Percentiles rank a stretch among this genome's conserved stretches.
Conservation (phyloP, 2,797 vertebrate species). For the Rhynchonycteris naso region DNA sequence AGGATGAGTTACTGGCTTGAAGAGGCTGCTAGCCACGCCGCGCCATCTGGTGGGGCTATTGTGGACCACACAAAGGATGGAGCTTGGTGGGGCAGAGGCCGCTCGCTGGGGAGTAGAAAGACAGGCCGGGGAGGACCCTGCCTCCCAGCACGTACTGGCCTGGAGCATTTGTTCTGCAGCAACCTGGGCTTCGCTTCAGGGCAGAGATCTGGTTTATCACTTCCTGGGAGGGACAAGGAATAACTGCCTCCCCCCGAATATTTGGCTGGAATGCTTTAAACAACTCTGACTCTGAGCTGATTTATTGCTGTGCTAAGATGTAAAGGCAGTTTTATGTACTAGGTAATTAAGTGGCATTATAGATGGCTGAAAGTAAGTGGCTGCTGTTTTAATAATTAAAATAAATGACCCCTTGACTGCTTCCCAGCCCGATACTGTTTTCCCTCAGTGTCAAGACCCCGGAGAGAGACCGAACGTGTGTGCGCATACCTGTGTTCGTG, state of each 20-base stretch:
- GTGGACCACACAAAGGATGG: constrained; percentile 70
- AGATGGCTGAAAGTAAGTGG: constrained; percentile 77
- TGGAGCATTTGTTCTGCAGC: accelerated
- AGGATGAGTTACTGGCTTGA: constrained; percentile 60
- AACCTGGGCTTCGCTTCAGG: not conserved
- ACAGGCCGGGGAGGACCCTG: not conserved
- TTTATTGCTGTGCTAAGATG: constrained; percentile 64
- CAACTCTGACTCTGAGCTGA: constrained; percentile 56
- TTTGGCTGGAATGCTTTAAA: not conserved
- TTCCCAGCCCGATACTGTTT: constrained; percentile 66
- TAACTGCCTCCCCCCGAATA: not conserved
- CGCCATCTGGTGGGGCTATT: constrained; percentile 72
- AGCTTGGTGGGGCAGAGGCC: not conserved
- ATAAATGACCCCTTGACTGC: constrained; percentile 78
- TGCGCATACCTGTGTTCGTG: too few species aligned
- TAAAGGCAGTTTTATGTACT: constrained; percentile 78
- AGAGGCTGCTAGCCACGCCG: not conserved
- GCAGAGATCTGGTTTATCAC: not conserved
- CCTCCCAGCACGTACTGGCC: not conserved
- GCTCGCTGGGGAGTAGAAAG: not conserved
- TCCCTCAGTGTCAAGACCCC: constrained; percentile 47
- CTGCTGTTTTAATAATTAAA: constrained; percentile 83
- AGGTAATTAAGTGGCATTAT: constrained; percentile 84
- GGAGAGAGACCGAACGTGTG: not conserved
- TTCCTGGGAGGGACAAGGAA: not conserved